Conservation (phyloP, 2,797 vertebrate species). For the Tympanoctomys barrerae region DNA sequence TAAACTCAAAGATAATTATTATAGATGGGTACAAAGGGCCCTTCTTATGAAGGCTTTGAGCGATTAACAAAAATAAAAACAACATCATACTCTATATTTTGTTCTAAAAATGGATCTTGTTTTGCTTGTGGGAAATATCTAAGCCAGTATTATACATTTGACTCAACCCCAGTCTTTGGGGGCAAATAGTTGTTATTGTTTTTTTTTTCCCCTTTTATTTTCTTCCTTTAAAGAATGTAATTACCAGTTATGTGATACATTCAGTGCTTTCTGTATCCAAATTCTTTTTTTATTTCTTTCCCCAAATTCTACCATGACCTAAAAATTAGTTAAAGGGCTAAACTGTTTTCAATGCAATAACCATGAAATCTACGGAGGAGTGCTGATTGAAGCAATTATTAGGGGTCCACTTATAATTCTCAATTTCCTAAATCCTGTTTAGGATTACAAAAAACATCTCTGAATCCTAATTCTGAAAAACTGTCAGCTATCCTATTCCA, state of each 20-base stretch:
- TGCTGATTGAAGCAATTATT: slow-evolving; percentile 62
- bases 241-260: slow-evolving; percentile 49
- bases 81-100: neutral
- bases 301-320: slow-evolving; percentile 43
- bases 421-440: slow-evolving; percentile 59
- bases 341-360: slow-evolving; percentile 58
- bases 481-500: slow-evolving; percentile 33
- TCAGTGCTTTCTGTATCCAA: slow-evolving; percentile 34
- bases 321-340: slow-evolving; percentile 69
- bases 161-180: slow-evolving; percentile 30
- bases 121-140: slow-evolving; percentile 35
- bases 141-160: neutral
- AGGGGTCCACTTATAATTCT: slow-evolving; percentile 53
- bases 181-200: neutral
- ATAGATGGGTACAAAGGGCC: neutral
- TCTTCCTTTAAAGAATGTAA: slow-evolving; percentile 59
- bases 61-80: neutral
- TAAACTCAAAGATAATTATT: slow-evolving; percentile 3
- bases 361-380: slow-evolving; percentile 35
- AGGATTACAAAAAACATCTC: slow-evolving; percentile 50
- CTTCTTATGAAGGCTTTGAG: neutral
- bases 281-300: neutral
- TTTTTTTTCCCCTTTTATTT: slow-evolving; percentile 50
- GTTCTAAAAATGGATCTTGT: slow-evolving; percentile 44
- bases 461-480: slow-evolving; percentile 60